A percentile compares a stretch with the other conserved stretches of the same genome.
These are phyloP conservation scores for Carduelis carduelis DNA, from an alignment of 2,797 vertebrate genomes.

Conservation along the genomic window DNA sequence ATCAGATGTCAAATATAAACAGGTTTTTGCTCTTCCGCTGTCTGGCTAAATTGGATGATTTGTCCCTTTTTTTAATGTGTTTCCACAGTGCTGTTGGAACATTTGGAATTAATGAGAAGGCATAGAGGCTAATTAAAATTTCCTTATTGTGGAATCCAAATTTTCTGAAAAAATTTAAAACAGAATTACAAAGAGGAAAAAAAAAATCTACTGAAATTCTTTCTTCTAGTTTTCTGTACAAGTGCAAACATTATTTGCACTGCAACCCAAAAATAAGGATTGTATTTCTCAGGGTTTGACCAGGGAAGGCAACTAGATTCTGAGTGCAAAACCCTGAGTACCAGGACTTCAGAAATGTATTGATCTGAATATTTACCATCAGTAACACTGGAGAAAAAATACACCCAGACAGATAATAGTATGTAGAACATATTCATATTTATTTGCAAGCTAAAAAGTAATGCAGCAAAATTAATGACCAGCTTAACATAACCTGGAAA, in stretches of 20 bases:
- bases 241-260: neutral
- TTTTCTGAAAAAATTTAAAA: neutral
- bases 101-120: neutral
- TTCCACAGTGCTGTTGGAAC: neutral
- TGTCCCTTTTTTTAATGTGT: neutral
- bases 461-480: neutral
- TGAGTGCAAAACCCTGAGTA: neutral
- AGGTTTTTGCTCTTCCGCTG: rapidly evolving
- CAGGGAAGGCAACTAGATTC: neutral
- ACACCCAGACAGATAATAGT: neutral
- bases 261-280: neutral
- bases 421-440: neutral
- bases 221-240: neutral
- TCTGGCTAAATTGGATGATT: neutral
- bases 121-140: neutral
- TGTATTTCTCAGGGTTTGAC: neutral
- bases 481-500: neutral
- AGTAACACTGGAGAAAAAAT: neutral
- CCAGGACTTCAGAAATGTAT: neutral
- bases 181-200: neutral
- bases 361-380: neutral
- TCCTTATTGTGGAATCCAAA: neutral
- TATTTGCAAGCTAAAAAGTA: neutral
- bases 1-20: neutral
- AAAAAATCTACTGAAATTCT: neutral